These are phyloP conservation scores for Clarias platycephalus DNA, from an alignment of 2,797 vertebrate species.

Conservation along the genomic window DNA sequence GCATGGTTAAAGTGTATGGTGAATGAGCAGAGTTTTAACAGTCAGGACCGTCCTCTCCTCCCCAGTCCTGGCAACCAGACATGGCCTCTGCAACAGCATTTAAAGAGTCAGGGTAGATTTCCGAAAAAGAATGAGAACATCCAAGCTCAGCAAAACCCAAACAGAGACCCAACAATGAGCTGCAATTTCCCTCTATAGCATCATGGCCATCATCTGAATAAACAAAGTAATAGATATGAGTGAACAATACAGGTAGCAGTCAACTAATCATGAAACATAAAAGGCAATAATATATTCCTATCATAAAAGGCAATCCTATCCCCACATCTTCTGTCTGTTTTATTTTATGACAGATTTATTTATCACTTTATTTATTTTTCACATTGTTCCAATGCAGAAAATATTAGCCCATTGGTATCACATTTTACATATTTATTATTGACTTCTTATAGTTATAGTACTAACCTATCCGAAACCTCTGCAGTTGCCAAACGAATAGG, in stretches of 20 bases:
- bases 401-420: neutral
- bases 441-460: neutral
- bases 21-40: neutral
- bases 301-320: neutral
- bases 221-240: conserved; percentile 4
- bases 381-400: neutral
- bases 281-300: neutral
- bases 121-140: conserved; percentile 11
- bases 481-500: neutral
- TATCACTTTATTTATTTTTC: neutral
- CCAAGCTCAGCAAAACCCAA: conserved; percentile 32
- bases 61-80: conserved; percentile 3
- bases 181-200: neutral
- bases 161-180: conserved; percentile 39
- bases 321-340: neutral
- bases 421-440: neutral
- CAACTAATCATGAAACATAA: neutral
- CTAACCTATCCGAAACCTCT: neutral
- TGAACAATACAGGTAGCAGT: conserved; percentile 6
- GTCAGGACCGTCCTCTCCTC: neutral
- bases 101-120: conserved; percentile 11
- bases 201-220: conserved; percentile 8
- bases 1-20: neutral
- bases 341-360: neutral
- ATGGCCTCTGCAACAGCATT: conserved; percentile 1